Evolutionary conservation across 2,888 invertebrate species (phyloP), one percentile per base, ranked within the genome.

Genomic region (Drosophila nr. medialis): DNA sequence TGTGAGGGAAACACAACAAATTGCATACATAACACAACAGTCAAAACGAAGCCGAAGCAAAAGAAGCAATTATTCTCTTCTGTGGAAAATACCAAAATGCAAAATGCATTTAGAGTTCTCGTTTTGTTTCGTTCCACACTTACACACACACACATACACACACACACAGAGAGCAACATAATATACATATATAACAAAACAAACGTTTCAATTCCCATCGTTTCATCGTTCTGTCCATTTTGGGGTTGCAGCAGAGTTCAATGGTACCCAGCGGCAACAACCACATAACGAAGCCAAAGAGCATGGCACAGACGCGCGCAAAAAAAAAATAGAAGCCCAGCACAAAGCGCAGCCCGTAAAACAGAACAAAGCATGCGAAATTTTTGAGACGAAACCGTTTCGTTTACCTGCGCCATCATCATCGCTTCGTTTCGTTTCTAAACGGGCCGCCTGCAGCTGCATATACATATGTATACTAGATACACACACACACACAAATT

Each of bases 211-310:
- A 66, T 84, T 86, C 75, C 66, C 64, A 72, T 49, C 77, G 77
- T 84, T 87, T 75, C 83, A 61, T 38, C 13, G n/a, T 36, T 64
- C 64, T 69, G 54, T 68, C 53, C 67, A 67, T 30, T 64, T 85
- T 75, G 81, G 83, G 83, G 83, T 81, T 84, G 82, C 78, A 59
- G 67, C 86, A 87, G 88, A 85, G 84, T 85, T 85, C 84, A 85
- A 85, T 85, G 84, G 84, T 85, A 88, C 84, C 84, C 84, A 78
- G 72, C 64, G 66, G 77, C 67, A 70, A 75, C 82, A 81, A 77
- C 79, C 66, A 75, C 75, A 45, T 15, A 83, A 72, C 75, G 73
- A 66, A 75, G 62, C 75, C 82, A 83, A 82, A 82, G 82, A 82
- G 82, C 83, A 85, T 73, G 77, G 73, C 86, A 83, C 76, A 76